Evolutionary conservation across 2,113 vertebrate genomes (phyloP), one percentile per base, ranked within the genome.

Genomic region (Tiliqua scincoides): DNA sequence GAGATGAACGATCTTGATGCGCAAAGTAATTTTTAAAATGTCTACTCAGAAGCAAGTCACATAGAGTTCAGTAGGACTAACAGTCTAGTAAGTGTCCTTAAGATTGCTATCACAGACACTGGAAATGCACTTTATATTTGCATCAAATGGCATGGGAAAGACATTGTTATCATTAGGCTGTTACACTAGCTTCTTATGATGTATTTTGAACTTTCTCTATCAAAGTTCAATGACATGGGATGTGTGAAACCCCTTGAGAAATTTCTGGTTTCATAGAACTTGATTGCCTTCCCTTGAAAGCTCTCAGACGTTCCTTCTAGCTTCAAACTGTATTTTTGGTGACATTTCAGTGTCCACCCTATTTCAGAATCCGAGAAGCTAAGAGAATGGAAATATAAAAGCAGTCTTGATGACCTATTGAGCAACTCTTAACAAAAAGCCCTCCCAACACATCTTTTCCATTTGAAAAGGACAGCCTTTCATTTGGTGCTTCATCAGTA

Each of bases 401-500:
- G 0, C 21, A 79, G 2, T 15, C 85, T 63, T 85, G 72, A 21
- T 27, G 23, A 83, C 14, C 7, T 0, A 0, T 2, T 0, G 4
- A 57, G 0, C 2, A 2, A 1, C 32, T 43, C 3, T 48, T 6
- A 74, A 87, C 43, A 0, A 77, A 54, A 27, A 48, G 4, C 37
- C 63, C 52, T 48, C 30, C 1, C 11, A 8, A 70, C n/a, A n/a
- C n/a, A n/a, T n/a, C n/a, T n/a, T n/a, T n/a, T n/a, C n/a, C n/a
- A n/a, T n/a, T n/a, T n/a, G n/a, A n/a, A n/a, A 57, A 6, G 12
- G 0, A 32, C 0, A 0, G 10, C 61, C 43, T 89, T 77, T 5
- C 3, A 32, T 11, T 74, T 3, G 4, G 0, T 27, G 21, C 20
- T 87, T 67, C 0, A 2, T 1, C 0, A 9, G 2, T 23, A 23